These are phyloP conservation scores for Scytalopus superciliaris DNA, from an alignment of 2,113 vertebrate species.

Conservation along the genomic window DNA sequence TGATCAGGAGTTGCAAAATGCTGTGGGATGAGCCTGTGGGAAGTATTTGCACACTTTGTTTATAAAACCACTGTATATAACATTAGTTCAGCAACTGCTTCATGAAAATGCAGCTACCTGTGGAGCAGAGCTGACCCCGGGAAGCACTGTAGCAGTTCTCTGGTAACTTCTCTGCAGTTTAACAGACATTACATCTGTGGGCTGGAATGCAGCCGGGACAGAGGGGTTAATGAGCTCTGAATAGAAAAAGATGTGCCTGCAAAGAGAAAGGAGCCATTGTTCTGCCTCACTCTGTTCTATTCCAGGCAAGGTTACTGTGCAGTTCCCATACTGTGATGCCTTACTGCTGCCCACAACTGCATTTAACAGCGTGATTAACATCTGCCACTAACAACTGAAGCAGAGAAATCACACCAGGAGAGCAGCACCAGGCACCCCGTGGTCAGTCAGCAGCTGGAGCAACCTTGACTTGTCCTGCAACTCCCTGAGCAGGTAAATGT, in stretches of 20 bases:
- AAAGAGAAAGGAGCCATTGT: conserved; percentile 8
- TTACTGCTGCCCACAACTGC: not conserved
- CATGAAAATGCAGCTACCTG: not conserved
- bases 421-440: not conserved
- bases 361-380: not conserved
- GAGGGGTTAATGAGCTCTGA: conserved; percentile 3
- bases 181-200: not conserved
- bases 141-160: not conserved
- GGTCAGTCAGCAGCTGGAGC: not conserved
- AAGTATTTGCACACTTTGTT: not conserved
- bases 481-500: not conserved
- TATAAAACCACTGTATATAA: not conserved
- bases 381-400: not conserved
- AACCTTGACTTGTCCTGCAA: not conserved
- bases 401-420: not conserved
- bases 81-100: not conserved
- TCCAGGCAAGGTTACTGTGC: not conserved
- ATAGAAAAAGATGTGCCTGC: conserved; percentile 27
- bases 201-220: not conserved
- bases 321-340: not conserved
- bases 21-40: not conserved
- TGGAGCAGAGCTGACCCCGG: not conserved
- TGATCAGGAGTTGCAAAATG: conserved; percentile 7
- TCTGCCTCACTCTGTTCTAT: not conserved
- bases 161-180: not conserved